A percentile compares a stretch with the other conserved stretches of the same genome.
Evolutionary conservation across 2,888 invertebrate genomes (phyloP).

Genomic region (Calliphora vomitoria): DNA sequence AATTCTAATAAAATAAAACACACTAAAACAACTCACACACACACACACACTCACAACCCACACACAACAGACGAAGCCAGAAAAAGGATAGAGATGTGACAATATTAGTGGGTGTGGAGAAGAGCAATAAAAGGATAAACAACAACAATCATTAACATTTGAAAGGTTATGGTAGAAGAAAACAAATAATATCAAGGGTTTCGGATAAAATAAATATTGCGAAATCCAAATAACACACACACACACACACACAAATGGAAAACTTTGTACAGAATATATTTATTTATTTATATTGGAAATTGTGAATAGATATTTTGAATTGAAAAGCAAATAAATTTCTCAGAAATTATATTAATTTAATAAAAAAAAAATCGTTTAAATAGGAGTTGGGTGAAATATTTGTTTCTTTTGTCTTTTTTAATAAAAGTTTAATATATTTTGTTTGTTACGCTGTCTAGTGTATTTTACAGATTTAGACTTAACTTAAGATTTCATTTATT

Average conservation of each 20-base stretch:
- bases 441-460: constrained; percentile 29
- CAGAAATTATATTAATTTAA: constrained; percentile 33
- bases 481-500: constrained; percentile 58
- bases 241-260: constrained; percentile 3
- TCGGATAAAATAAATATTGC: constrained; percentile 20
- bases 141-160: constrained; percentile 64
- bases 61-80: not conserved
- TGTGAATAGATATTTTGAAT: constrained; percentile 38
- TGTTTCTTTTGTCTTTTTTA: not conserved
- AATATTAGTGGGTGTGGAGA: constrained; percentile 28
- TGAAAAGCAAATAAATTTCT: constrained; percentile 45
- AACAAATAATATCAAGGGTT: constrained; percentile 36
- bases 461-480: constrained; percentile 9
- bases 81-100: constrained; percentile 31
- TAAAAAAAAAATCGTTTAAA: constrained; percentile 7
- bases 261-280: not conserved
- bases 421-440: constrained; percentile 24
- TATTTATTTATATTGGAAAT: constrained; percentile 34
- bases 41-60: not conserved
- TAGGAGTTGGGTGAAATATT: not conserved
- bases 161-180: constrained; percentile 54
- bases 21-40: not conserved
- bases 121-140: constrained; percentile 53
- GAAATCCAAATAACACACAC: constrained; percentile 12
- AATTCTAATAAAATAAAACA: constrained; percentile 61